Evolutionary conservation across 2,888 invertebrate genomes (phyloP).

Genomic region (Peribatodes rhomboidaria): DNA sequence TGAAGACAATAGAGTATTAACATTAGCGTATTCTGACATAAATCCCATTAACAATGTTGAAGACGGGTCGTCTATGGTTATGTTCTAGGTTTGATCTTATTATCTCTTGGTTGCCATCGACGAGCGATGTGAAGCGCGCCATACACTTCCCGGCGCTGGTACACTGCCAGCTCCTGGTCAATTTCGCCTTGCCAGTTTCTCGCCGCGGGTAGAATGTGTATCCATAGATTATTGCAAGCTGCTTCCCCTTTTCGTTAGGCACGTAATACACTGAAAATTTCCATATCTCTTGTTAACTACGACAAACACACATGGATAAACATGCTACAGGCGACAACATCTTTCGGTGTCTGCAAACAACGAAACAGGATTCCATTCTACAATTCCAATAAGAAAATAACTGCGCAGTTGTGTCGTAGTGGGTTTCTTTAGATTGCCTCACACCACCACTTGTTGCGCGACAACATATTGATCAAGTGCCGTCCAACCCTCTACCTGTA

Average conservation of each 20-base stretch:
- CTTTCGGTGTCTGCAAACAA: too few species aligned
- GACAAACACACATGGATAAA: too few species aligned
- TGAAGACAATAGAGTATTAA: too few species aligned
- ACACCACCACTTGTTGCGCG: slow-evolving; percentile 22
- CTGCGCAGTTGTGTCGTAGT: slow-evolving; percentile 4
- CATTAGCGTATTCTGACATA: neutral
- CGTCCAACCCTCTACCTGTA: slow-evolving; percentile 21
- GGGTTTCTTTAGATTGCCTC: neutral
- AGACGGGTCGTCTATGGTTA: slow-evolving; percentile 2
- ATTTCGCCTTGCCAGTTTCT: neutral
- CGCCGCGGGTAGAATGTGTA: neutral
- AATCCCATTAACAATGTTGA: neutral
- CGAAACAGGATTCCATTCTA: neutral
- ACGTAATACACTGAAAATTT: too few species aligned
- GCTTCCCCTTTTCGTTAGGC: neutral
- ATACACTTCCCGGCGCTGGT: slow-evolving; percentile 1
- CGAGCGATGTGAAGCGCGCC: slow-evolving; percentile 7
- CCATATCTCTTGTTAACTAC: too few species aligned
- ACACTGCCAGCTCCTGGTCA: neutral
- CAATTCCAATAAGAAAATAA: neutral
- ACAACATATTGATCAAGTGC: slow-evolving; percentile 21
- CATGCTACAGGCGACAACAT: too few species aligned
- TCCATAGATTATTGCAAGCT: neutral
- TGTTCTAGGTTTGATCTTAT: neutral
- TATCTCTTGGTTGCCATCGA: neutral